Conservation (phyloP, 2,888 invertebrate genomes). For the Lamellibrachia satsuma region DNA sequence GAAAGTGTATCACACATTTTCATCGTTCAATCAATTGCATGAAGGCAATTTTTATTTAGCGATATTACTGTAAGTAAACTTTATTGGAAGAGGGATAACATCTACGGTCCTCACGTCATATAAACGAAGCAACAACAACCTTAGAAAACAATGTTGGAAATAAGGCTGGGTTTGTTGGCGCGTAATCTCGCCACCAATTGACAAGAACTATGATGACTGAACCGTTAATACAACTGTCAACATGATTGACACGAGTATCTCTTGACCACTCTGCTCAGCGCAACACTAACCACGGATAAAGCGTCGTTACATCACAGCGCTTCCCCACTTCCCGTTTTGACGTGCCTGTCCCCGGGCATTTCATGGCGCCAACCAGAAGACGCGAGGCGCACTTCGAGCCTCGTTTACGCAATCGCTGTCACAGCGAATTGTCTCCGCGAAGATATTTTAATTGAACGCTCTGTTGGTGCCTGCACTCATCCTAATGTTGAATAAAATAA, state of each 20-base stretch:
- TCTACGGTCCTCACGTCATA: not conserved
- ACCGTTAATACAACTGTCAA: constrained; percentile 9
- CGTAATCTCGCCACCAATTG: not conserved
- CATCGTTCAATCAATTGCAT: no score
- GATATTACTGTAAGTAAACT: no score
- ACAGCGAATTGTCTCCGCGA: not conserved
- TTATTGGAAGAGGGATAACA: no score
- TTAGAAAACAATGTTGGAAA: not conserved
- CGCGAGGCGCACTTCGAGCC: not conserved
- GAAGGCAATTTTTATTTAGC: no score
- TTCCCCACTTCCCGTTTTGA: not conserved
- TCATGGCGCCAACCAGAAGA: constrained; percentile 3
- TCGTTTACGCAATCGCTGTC: constrained; percentile 17
- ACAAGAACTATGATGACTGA: not conserved
- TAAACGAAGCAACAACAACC: not conserved
- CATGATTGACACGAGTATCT: constrained; percentile 6
- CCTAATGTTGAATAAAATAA: not conserved
- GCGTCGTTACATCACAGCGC: not conserved
- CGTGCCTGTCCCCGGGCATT: not conserved
- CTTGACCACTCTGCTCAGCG: not conserved
- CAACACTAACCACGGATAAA: constrained; percentile 17
- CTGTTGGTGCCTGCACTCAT: not conserved
- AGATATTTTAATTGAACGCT: not conserved
- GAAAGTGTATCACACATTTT: no score
- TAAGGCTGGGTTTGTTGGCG: not conserved